Percentiles rank a stretch among this genome's conserved stretches.
Evolutionary conservation across 2,113 vertebrate genomes (phyloP).

Genomic region (Mesocricetus auratus): DNA sequence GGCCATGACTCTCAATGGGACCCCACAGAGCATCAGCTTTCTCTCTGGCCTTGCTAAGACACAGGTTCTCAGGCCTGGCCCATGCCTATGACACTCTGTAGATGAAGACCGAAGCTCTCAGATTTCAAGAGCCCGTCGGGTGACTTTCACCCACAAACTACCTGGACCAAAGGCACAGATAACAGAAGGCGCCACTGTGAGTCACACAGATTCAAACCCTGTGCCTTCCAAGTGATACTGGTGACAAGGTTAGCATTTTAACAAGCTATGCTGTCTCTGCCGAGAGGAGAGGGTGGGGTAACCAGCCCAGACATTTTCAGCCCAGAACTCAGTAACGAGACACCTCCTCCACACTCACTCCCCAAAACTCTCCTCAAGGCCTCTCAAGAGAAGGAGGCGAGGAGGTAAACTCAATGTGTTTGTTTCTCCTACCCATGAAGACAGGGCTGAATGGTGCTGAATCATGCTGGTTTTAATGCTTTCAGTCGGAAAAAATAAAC

Average conservation of each 20-base stretch:
- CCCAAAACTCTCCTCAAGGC: neutral
- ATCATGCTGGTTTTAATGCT: neutral
- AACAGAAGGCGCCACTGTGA: rapidly evolving
- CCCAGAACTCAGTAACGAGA: neutral
- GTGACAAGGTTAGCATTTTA: neutral
- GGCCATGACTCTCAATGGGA: neutral
- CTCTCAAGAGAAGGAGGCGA: neutral
- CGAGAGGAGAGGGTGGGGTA: neutral
- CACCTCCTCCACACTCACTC: neutral
- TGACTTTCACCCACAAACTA: neutral
- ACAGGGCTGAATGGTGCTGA: neutral
- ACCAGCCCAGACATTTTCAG: neutral
- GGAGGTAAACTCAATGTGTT: too few species aligned
- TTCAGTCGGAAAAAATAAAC: neutral
- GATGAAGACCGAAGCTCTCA: too few species aligned
- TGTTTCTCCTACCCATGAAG: neutral
- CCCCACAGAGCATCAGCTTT: neutral
- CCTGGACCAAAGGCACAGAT: neutral
- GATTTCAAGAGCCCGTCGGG: neutral
- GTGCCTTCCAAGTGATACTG: neutral
- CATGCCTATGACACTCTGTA: rapidly evolving
- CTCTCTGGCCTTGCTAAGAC: neutral
- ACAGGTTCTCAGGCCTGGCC: neutral
- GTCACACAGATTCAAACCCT: neutral
- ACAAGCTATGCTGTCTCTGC: neutral